Evolutionary conservation across 92 coral and sea anemone species (phyloP).

Genomic region (Palythoa caribaeorum): DNA sequence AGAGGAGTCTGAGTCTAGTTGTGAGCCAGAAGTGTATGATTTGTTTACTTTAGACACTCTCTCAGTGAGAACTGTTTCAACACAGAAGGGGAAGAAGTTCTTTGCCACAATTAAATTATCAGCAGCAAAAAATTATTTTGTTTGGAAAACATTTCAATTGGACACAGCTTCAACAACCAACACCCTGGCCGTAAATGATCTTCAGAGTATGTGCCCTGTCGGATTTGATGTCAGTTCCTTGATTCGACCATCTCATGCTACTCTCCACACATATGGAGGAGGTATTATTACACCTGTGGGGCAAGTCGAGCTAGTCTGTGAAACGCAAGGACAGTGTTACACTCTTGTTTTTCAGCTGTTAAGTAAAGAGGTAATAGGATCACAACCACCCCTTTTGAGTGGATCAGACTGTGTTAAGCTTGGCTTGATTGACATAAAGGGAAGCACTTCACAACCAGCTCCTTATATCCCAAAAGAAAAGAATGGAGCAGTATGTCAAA

Average conservation of each 20-base stretch:
- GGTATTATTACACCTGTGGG: neutral
- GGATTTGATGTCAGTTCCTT: too few species aligned
- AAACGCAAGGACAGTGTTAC: slow-evolving; percentile 32
- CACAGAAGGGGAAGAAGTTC: slow-evolving; percentile 43
- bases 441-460: neutral
- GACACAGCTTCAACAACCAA: slow-evolving; percentile 36
- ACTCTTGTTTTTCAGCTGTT: slow-evolving; percentile 42
- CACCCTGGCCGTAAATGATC: slow-evolving; percentile 34
- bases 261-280: too few species aligned
- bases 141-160: neutral
- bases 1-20: slow-evolving; percentile 33
- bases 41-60: slow-evolving; percentile 50
- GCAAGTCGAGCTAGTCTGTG: slow-evolving; percentile 12
- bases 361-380: slow-evolving; percentile 36
- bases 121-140: neutral
- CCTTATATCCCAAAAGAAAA: neutral
- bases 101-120: slow-evolving; percentile 44
- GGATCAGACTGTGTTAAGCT: slow-evolving; percentile 7
- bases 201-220: neutral
- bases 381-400: neutral
- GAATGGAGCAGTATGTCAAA: neutral
- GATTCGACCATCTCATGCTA: too few species aligned
- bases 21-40: slow-evolving; percentile 30
- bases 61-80: slow-evolving; percentile 48
- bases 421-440: neutral